Evolutionary conservation across 1,140 invertebrate genomes (phyloP), one percentile per base, ranked within the genome.

Genomic region (Solenopsis fugax): DNA sequence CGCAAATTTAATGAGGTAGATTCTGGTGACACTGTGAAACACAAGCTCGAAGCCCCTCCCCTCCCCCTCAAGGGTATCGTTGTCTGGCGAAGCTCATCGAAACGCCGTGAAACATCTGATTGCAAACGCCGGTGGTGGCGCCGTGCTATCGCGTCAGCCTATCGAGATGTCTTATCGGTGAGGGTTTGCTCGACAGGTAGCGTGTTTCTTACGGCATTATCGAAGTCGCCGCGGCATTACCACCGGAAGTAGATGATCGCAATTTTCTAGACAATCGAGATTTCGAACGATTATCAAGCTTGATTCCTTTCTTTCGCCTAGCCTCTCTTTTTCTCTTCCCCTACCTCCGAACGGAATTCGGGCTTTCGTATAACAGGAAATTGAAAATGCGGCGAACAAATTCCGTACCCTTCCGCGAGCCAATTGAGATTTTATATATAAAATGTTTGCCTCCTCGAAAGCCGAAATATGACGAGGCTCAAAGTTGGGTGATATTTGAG

Each of bases 121-220:
- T 54, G 58, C 85, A 88, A 89, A 73, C 85, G n/a, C n/a, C n/a
- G 29, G 29, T 29, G 29, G 29, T 29, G 89, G 72, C 77, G 77
- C 24, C 77, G 52, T 21, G 62, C 84, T 90, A 90, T 90, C 88
- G 84, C 58, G 50, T 18, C 56, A 56, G 41, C 56, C 60, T 76
- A 90, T 90, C 88, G 88, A 82, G 77, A 82, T 89, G 58, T 75
- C 89, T 89, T 87, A 89, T 90, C 89, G 88, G 88, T 71, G 75
- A 87, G 72, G 45, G 62, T 18, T 60, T 9, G 85, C 64, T 65
- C 77, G 89, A 77, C 77, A 87, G 88, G 77, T 90, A 89, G 88
- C 88, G 88, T 90, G 89, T 77, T 90, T 72, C 88, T 90, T 82
- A 75, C 45, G 24, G 75, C 84, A 73, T 85, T 88, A 87, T 52